Evolutionary conservation across 2,797 vertebrate species (phyloP).

Genomic region (Syndactyla subalaris): DNA sequence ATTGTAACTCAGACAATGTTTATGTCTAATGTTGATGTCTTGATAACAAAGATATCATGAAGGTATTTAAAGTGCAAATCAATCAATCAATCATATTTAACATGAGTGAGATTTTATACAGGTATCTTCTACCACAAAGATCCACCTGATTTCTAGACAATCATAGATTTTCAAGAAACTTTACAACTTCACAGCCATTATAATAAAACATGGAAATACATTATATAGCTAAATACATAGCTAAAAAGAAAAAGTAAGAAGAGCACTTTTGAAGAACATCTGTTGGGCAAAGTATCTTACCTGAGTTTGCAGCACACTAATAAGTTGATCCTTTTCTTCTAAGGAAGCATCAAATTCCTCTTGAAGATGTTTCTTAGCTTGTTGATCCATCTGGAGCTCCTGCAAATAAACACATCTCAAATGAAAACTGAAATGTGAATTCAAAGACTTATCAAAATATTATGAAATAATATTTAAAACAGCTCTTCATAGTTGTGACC

Average conservation of each 20-base stretch:
- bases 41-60: not conserved
- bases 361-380: conserved; percentile 96
- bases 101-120: not conserved
- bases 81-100: not conserved
- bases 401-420: conserved; percentile 50
- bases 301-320: conserved; percentile 95
- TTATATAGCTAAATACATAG: not conserved
- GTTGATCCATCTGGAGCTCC: conserved; percentile 98
- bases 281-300: conserved; percentile 61
- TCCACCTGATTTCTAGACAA: not conserved
- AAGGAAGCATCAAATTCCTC: conserved; percentile 95
- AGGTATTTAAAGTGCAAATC: not conserved
- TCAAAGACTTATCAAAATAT: not conserved
- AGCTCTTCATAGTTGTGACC: not conserved
- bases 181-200: not conserved
- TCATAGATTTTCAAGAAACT: not conserved
- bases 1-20: not conserved
- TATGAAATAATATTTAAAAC: not conserved
- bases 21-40: not conserved
- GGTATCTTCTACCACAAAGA: not conserved
- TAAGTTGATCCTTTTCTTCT: conserved; percentile 97
- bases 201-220: not conserved
- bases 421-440: conserved; percentile 6
- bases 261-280: not conserved
- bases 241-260: not conserved